Percentiles rank a stretch among this genome's conserved stretches.
Conservation (phyloP, 2,888 invertebrate genomes). For the Drosophila borealis region DNA sequence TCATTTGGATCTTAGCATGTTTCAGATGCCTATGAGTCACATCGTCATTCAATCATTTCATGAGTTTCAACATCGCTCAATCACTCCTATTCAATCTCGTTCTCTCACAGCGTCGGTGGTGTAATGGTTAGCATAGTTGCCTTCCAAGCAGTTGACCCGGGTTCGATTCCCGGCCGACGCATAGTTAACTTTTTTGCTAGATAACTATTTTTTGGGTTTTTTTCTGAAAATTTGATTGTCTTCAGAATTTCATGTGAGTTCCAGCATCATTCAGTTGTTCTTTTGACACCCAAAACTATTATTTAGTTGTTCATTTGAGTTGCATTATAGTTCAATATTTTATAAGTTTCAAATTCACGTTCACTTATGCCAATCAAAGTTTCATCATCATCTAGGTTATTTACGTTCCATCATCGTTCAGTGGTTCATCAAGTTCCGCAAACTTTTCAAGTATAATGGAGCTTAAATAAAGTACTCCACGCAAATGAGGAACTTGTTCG, state of each 20-base stretch:
- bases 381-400: too few relatives aligned
- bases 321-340: too few relatives aligned
- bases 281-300: neutral
- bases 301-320: neutral
- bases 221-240: neutral
- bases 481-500: too few relatives aligned
- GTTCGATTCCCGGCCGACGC: constrained; percentile 84
- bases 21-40: neutral
- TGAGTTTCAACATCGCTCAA: neutral
- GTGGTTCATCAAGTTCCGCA: too few relatives aligned
- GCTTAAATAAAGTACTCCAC: too few relatives aligned
- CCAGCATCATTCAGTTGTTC: neutral
- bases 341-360: too few relatives aligned
- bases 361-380: too few relatives aligned
- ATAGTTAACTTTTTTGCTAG: constrained; percentile 24
- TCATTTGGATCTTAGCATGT: too few relatives aligned
- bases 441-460: too few relatives aligned
- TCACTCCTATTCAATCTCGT: neutral
- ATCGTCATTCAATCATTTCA: neutral
- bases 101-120: constrained; percentile 78
- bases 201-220: neutral
- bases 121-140: constrained; percentile 85
- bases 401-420: too few relatives aligned
- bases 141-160: constrained; percentile 84
- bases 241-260: neutral